phyloP scores from a whole-genome alignment of 1,140 invertebrate genomes.

The Drosophila suzukii region DNA sequence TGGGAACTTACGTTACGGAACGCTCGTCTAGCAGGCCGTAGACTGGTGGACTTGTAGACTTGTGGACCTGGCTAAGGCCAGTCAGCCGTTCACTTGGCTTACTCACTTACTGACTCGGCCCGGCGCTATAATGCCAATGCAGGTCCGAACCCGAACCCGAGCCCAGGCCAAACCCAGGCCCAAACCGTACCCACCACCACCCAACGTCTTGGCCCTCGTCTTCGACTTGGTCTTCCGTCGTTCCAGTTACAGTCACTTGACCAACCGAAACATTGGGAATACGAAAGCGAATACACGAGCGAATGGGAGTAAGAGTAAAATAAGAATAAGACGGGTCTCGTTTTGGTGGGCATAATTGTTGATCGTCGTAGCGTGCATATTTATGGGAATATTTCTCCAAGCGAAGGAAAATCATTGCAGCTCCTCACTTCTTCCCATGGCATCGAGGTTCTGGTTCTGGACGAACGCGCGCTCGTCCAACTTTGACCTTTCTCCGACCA shows the following conservation, averaged over 20 bases:
- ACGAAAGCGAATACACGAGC: conserved; percentile 43
- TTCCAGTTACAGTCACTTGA: conserved; percentile 84
- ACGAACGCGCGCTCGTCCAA: conserved; percentile 77
- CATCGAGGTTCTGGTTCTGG: conserved; percentile 60
- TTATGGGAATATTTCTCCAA: conserved; percentile 75
- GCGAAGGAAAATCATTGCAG: conserved; percentile 67
- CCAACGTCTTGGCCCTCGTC: conserved; percentile 23
- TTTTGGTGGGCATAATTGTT: conserved; percentile 77
- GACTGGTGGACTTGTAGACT: conserved; percentile 47
- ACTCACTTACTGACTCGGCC: conserved; percentile 46
- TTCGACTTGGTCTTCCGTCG: conserved; percentile 55
- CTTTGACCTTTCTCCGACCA: conserved; percentile 73
- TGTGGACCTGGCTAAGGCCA: conserved; percentile 60
- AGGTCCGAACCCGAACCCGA: conserved; percentile 46
- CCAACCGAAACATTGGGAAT: conserved; percentile 83
- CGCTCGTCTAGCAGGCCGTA: conserved; percentile 66
- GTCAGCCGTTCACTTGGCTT: conserved; percentile 72
- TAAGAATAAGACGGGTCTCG: conserved; percentile 45
- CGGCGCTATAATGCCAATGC: conserved; percentile 79
- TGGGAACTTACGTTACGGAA: conserved; percentile 81
- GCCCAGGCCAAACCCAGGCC: conserved; percentile 23
- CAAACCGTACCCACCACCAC: conserved; percentile 34
- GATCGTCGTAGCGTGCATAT: conserved; percentile 79
- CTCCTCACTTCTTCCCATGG: conserved; percentile 16
- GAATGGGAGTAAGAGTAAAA: conserved; percentile 20